Base-by-base conservation (phyloP, 2,797 vertebrate species). In the Chanos chanos region DNA sequence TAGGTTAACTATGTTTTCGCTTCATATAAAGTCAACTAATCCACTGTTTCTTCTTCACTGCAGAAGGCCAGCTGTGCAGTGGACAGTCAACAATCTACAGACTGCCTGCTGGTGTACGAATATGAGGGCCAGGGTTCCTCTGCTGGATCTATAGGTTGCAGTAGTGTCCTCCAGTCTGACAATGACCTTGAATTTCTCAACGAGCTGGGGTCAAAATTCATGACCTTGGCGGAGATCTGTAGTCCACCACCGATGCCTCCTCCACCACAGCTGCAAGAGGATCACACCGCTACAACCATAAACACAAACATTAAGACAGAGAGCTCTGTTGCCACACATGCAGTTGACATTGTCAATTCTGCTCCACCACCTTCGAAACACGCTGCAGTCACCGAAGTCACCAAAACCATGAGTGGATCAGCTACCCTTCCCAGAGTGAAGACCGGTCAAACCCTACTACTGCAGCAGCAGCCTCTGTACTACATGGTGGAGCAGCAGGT, bases 121-220 rank as follows among this genome's bases (percentile, higher is more conserved):
- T 88, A 87, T 31, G 90, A 90, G 69, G 90, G 89, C 0, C 75
- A 75, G 2, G 77, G 65, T 45, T 92, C 91, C 7, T 68, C 73
- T 0, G 76, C 70, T 0, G 83, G 89, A 19, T 93, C 90, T 0
- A 3, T 90, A 0, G 85, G 84, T 60, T 89, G 84, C 62, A 91
- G 89, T 75, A 90, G 89, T 66, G 83, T 88, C 70, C 83, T 86
- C 15, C 86, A 81, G 0, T 85, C 85, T 36, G 86, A 87, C 13
- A 63, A 79, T 40, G 88, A 93, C 0, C 86, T 92, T 36, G 85
- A 78, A 0, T 92, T 89, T 64, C 78, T 92, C 72, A 83, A 92
- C 53, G 86, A 87, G 0, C 64, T 93, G 30, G 89, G 86, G 52
- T 77, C 87, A 41, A 92, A 92, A 79, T 93, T 93, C 72, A 91